Evolutionary conservation across 2,113 vertebrate species (phyloP), one percentile per base, ranked within the genome.

Genomic region (Equus quagga): DNA sequence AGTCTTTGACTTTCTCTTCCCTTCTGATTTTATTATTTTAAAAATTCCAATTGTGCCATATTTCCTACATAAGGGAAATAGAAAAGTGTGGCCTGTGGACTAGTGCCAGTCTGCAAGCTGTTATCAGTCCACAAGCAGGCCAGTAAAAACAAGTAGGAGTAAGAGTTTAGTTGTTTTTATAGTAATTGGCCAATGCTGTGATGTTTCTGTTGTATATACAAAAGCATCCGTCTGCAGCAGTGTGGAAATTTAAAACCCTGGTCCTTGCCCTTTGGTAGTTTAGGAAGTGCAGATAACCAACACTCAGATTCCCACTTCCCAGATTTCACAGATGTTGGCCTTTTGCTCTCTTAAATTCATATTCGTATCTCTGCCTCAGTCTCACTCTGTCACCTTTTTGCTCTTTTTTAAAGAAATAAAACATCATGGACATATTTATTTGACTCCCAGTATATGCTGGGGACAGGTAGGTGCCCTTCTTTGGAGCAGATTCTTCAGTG

Each of bases 241-340:
- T 14, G 1, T 49, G 44, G 51, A n/a, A 3, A 36, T 31, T 69
- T 33, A 79, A 31, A 49, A 18, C 46, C 28, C 58, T 64, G 5
- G 3, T 28, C 31, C 23, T 80, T 75, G 33, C 24, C 28, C 26
- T 65, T 6, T 0, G 19, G 9, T 67, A 14, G 31, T 67, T 70
- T 46, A n/a, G 75, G 58, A 92, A 82, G 60, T 54, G 78, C 14
- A 86, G 31, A 46, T 49, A 56, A 76, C 44, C 23, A 11, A 0
- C 14, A 24, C 26, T 31, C 33, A 12, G 33, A 67, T 10, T 73
- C 33, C 33, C 19, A 36, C 23, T 46, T 70, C 24, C 12, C 46
- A 86, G 41, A 18, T 33, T 89, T 82, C 85, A 69, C 80, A 70
- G 36, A 33, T 84, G 75, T 78, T 89, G 46, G 58, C 26, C 8